A percentile compares a stretch with the other conserved stretches of the same genome.
phyloP scores from a whole-genome alignment of 2,888 invertebrate genomes.

The Kuschelorhynchus macadamiae region DNA sequence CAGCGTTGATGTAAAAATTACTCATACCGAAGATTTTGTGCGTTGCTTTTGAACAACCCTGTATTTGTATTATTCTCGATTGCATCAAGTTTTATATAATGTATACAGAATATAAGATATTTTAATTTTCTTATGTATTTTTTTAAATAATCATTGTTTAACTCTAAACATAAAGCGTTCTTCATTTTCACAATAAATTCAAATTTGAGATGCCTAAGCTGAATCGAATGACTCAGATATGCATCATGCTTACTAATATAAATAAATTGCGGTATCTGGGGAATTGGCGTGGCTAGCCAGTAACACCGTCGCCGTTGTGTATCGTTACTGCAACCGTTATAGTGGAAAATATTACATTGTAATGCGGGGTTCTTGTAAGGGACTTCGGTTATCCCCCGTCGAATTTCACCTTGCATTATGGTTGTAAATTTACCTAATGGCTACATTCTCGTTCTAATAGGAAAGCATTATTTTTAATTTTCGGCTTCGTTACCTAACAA shows the following conservation, averaged over 20 bases:
- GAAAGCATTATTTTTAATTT: no score
- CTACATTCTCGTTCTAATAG: background rate
- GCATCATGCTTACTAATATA: conserved; percentile 51
- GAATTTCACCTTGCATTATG: conserved; percentile 23
- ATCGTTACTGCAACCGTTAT: conserved; percentile 44
- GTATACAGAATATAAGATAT: no score
- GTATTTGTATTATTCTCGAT: no score
- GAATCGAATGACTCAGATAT: conserved; percentile 57
- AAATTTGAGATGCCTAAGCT: conserved; percentile 50
- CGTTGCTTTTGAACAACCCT: no score
- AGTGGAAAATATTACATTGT: conserved; percentile 46
- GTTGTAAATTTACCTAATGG: conserved; percentile 17
- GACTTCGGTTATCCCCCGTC: conserved; percentile 31
- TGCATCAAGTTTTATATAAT: no score
- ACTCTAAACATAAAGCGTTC: background rate
- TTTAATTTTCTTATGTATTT: no score
- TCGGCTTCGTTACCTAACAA: no score
- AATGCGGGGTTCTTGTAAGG: conserved; percentile 48
- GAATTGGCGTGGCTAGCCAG: conserved; percentile 28
- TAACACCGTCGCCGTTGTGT: no score
- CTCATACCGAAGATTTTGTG: no score
- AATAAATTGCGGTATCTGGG: conserved; percentile 35
- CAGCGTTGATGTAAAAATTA: no score
- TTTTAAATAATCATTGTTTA: background rate
- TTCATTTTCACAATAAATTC: conserved; percentile 9